Evolutionary conservation across 2,113 vertebrate genomes (phyloP), one percentile per base, ranked within the genome.

Genomic region (Ceyx melanurus): DNA sequence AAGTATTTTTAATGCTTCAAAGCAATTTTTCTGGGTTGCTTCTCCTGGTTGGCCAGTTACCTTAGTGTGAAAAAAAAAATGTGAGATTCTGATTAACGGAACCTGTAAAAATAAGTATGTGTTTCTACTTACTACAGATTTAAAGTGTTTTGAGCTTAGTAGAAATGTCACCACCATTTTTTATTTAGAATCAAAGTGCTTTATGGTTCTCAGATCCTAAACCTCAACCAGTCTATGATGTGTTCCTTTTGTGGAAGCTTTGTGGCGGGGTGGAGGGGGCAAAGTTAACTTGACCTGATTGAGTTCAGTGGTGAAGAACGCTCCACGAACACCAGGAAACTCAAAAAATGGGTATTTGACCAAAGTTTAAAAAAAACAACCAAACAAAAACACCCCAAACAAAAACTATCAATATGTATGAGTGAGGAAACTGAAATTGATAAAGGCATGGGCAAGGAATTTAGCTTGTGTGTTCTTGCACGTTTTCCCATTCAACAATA

Each of bases 131-230:
- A 51, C 31, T 82, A 89, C 6, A 13, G 45, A 84, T 58, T 76
- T 68, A 45, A 93, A 94, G 37, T 93, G 88, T 65, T 89, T 90
- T 53, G 37, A 92, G 20, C 89, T 94, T 82, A 89, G 60, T 33
- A 87, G 22, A 26, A 93, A 70, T 37, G 89, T 48, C 26, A 67
- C 26, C 68, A 80, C 29, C 21, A 54, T 57, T 56, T 74, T 81
- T 78, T 72, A 86, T 91, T 65, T 4, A 10, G 82, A 94, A 89
- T 45, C 65, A 75, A 96, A 85, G 75, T 95, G 92, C 86, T 97
- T 72, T 74, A 40, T 8, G 17, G 74, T 86, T 80, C 66, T 83
- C 53, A 82, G 23, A 74, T 86, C 26, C 79, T 45, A 88, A 26
- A 60, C 46, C 64, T 72, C 62, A 80, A 70, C 7, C 78, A 84